These are phyloP conservation scores for Oriolus oriolus DNA, from an alignment of 2,113 vertebrate genomes.

Conservation along the genomic window DNA sequence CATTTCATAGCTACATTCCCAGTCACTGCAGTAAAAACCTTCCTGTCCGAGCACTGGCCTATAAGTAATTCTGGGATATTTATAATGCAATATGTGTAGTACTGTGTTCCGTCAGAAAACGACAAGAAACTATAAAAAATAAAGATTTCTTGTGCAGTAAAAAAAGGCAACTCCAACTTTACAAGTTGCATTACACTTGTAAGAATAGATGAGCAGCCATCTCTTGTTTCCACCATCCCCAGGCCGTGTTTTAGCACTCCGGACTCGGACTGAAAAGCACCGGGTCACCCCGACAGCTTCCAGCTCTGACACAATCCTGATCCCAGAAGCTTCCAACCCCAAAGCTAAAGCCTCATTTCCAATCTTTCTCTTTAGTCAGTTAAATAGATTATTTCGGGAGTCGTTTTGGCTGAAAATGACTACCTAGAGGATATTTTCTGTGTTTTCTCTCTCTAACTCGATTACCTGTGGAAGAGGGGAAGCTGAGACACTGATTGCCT, in stretches of 20 bases:
- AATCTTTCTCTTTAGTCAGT: background rate
- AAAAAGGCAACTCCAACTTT: background rate
- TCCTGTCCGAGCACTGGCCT: background rate
- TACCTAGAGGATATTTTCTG: constrained; percentile 37
- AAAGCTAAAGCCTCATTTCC: background rate
- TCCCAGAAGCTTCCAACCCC: background rate
- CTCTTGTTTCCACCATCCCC: background rate
- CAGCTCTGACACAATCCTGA: background rate
- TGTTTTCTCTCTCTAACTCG: constrained; percentile 26
- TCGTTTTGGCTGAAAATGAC: constrained; percentile 35
- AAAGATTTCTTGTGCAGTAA: background rate
- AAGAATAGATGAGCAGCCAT: background rate
- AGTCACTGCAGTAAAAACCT: background rate
- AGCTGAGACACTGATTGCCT: constrained; percentile 35
- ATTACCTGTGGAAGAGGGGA: constrained; percentile 36
- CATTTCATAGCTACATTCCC: background rate
- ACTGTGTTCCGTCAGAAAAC: background rate
- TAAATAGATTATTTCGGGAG: constrained; percentile 22
- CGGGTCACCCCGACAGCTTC: background rate
- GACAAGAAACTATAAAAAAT: background rate
- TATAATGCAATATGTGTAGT: no score
- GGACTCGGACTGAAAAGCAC: background rate
- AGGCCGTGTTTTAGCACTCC: background rate
- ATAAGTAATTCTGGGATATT: background rate
- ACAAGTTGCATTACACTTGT: rapidly evolving